Conservation (phyloP, 23 tunicate species). For the Ascidia mentula region DNA sequence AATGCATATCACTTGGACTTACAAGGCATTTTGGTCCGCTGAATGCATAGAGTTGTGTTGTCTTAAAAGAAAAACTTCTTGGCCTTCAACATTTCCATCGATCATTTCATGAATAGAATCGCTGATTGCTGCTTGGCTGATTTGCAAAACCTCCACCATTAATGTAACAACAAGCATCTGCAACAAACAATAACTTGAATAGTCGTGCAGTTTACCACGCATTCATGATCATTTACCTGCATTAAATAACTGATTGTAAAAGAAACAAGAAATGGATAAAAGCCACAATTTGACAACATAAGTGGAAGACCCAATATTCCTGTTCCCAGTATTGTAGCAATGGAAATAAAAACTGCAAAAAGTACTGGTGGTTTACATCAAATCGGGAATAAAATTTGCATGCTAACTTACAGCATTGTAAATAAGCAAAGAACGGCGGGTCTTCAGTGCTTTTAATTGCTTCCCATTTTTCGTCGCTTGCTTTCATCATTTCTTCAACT, state of each 20-base stretch:
- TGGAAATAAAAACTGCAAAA: slow-evolving; percentile 27
- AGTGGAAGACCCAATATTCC: slow-evolving; percentile 42
- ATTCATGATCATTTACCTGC: slow-evolving; percentile 12
- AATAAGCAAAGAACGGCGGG: neutral
- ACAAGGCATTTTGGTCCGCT: neutral
- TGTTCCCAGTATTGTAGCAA: slow-evolving; percentile 42
- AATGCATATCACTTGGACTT: no score
- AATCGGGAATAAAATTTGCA: neutral
- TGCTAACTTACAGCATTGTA: slow-evolving; percentile 14
- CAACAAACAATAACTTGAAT: neutral
- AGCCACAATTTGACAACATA: slow-evolving; percentile 27
- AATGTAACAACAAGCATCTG: slow-evolving; percentile 14
- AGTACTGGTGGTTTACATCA: neutral
- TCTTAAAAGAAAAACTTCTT: slow-evolving; percentile 6
- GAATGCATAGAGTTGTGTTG: slow-evolving; percentile 1
- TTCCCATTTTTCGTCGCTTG: neutral
- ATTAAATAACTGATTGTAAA: slow-evolving; percentile 23
- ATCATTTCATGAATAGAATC: slow-evolving; percentile 8
- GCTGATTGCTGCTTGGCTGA: slow-evolving; percentile 11
- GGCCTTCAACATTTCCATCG: neutral
- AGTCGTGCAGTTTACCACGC: neutral
- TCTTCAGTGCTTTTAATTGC: neutral
- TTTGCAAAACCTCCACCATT: slow-evolving; percentile 12
- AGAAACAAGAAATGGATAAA: slow-evolving; percentile 40
- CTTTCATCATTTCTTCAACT: neutral